These are phyloP conservation scores for Colistium nudipinnis DNA, from an alignment of 2,113 vertebrate species.

Conservation along the genomic window DNA sequence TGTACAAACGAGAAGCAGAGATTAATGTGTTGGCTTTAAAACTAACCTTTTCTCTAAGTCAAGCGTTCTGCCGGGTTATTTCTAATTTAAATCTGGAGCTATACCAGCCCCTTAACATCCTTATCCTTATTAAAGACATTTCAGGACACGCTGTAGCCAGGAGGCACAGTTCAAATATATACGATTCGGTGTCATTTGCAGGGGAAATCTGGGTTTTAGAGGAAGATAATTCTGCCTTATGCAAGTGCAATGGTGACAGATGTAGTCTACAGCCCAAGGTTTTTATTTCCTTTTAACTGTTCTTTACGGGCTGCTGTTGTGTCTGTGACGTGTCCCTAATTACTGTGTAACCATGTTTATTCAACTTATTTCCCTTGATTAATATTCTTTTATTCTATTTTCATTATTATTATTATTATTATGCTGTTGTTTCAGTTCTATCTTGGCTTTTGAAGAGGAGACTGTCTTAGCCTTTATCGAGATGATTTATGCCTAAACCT, in stretches of 20 bases:
- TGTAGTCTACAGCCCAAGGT: conserved; percentile 17
- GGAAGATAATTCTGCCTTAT: conserved; percentile 65
- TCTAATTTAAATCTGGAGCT: conserved; percentile 80
- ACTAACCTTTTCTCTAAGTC: conserved; percentile 78
- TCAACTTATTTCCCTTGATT: conserved; percentile 20
- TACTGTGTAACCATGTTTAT: conserved; percentile 13
- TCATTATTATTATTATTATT: too few species aligned
- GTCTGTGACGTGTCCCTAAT: conserved; percentile 25
- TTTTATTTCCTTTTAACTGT: conserved; percentile 18
- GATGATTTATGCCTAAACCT: not conserved
- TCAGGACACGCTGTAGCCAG: conserved; percentile 74
- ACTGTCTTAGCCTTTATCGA: not conserved
- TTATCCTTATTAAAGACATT: conserved; percentile 81
- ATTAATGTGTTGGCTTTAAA: conserved; percentile 79
- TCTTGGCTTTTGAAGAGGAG: too few species aligned
- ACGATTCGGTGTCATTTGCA: conserved; percentile 77
- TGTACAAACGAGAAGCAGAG: conserved; percentile 69
- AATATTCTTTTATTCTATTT: too few species aligned
- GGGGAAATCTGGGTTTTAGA: conserved; percentile 79
- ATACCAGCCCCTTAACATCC: conserved; percentile 68
- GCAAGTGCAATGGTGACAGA: conserved; percentile 44
- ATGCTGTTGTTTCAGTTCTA: too few species aligned
- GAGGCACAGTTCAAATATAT: conserved; percentile 79
- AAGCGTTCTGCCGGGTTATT: conserved; percentile 73
- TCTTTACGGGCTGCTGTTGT: conserved; percentile 8